These are phyloP conservation scores for Cheilosia vernalis DNA, from an alignment of 2,888 invertebrate genomes.

Conservation along the genomic window DNA sequence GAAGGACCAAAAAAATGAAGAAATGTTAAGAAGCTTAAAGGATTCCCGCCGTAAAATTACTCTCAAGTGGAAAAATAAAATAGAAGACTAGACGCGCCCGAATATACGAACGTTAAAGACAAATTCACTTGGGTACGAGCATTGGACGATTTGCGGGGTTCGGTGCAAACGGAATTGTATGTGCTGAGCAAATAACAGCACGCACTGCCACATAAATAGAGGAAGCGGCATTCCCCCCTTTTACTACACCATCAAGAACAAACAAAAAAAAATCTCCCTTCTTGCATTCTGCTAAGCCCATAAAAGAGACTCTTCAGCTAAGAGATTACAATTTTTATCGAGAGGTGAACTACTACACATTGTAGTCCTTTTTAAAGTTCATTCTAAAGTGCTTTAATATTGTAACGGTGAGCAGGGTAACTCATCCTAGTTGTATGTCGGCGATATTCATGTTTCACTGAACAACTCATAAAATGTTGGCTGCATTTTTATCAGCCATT, in stretches of 20 bases:
- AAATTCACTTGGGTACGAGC: slow-evolving; percentile 54
- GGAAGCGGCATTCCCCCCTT: slow-evolving; percentile 20
- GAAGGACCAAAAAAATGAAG: background rate
- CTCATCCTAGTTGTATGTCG: background rate
- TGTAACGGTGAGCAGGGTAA: slow-evolving; percentile 11
- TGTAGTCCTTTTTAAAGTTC: slow-evolving; percentile 50
- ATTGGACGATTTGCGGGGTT: slow-evolving; percentile 19
- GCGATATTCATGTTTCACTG: slow-evolving; percentile 67
- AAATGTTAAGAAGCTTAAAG: slow-evolving; percentile 75
- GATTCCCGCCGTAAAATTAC: slow-evolving; percentile 73
- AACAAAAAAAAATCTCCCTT: background rate
- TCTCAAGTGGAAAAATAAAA: slow-evolving; percentile 73
- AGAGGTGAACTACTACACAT: slow-evolving; percentile 40
- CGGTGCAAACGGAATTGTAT: slow-evolving; percentile 36
- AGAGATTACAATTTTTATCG: slow-evolving; percentile 71
- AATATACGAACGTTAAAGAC: slow-evolving; percentile 45
- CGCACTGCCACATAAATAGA: slow-evolving; percentile 60
- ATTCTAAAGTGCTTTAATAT: slow-evolving; percentile 61
- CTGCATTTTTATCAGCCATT: slow-evolving; percentile 48
- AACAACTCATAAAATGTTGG: slow-evolving; percentile 67
- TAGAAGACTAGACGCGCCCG: slow-evolving; percentile 42
- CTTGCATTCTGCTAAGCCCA: slow-evolving; percentile 24
- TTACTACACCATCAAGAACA: background rate
- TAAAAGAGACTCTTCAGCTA: slow-evolving; percentile 30
- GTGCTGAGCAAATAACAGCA: slow-evolving; percentile 56